These are phyloP conservation scores for Orgyia antiqua DNA, from an alignment of 2,888 invertebrate genomes.

Conservation along the genomic window DNA sequence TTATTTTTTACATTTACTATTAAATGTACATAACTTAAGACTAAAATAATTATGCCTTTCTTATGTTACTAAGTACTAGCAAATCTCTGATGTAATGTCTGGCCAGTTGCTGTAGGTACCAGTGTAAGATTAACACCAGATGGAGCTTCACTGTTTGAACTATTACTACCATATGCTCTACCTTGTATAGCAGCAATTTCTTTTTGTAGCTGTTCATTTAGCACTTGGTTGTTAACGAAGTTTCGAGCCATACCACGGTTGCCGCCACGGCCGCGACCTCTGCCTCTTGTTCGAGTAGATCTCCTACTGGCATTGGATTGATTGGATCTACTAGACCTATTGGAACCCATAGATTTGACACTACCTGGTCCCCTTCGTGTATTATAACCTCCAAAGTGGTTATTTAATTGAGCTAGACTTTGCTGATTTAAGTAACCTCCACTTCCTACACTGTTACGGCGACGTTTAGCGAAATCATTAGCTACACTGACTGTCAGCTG, in stretches of 20 bases:
- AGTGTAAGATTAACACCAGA: conserved; percentile 53
- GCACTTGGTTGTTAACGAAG: conserved; percentile 57
- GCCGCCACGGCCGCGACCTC: conserved; percentile 44
- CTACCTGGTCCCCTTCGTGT: conserved; percentile 60
- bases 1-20: too few relatives aligned
- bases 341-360: conserved; percentile 63
- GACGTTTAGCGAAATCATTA: conserved; percentile 59
- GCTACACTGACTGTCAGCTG: conserved; percentile 68
- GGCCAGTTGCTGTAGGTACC: conserved; percentile 58
- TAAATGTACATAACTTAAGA: too few relatives aligned
- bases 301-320: conserved; percentile 44
- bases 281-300: conserved; percentile 46
- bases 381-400: conserved; percentile 53
- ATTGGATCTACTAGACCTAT: conserved; percentile 42
- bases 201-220: conserved; percentile 62
- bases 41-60: too few relatives aligned
- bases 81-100: conserved; percentile 69
- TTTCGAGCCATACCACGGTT: conserved; percentile 54
- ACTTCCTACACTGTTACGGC: conserved; percentile 63
- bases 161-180: conserved; percentile 34
- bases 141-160: conserved; percentile 30
- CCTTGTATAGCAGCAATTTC: conserved; percentile 70
- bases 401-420: conserved; percentile 58
- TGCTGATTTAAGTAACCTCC: conserved; percentile 57
- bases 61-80: conserved; percentile 42